These are phyloP conservation scores for Bryconaethiops microstoma DNA, from an alignment of 2,797 vertebrate species.

Conservation along the genomic window DNA sequence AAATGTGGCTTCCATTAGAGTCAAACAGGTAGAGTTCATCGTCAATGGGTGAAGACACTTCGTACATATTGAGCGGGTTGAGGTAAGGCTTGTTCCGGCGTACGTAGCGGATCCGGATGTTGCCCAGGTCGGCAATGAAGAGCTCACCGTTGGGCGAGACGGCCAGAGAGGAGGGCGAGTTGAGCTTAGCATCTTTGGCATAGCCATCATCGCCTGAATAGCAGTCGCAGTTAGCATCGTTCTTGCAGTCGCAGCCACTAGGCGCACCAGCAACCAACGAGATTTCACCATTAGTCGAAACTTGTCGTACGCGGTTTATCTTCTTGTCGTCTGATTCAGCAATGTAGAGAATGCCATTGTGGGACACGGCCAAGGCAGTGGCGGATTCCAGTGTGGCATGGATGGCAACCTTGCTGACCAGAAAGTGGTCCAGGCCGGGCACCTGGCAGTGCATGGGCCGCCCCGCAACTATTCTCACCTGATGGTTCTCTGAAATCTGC, in stretches of 20 bases:
- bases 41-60: conserved; percentile 93
- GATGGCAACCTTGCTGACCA: conserved; percentile 93
- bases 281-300: conserved; percentile 94
- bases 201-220: conserved; percentile 97
- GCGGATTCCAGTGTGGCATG: conserved; percentile 96
- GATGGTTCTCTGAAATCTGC: conserved; percentile 98
- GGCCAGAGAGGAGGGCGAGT: conserved; percentile 89
- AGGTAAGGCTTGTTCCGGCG: conserved; percentile 93
- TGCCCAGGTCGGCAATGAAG: conserved; percentile 93
- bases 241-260: conserved; percentile 96
- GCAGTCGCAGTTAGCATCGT: conserved; percentile 95
- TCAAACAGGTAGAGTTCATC: conserved; percentile 97
- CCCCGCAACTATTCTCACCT: conserved; percentile 94
- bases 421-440: conserved; percentile 95
- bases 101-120: conserved; percentile 94
- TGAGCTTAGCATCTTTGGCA: conserved; percentile 95
- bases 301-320: conserved; percentile 94
- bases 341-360: conserved; percentile 92
- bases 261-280: conserved; percentile 93
- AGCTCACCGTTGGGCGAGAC: conserved; percentile 94
- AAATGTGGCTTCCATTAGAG: conserved; percentile 92
- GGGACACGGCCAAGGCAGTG: conserved; percentile 90
- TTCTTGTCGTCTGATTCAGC: conserved; percentile 97
- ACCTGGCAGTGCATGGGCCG: conserved; percentile 99
- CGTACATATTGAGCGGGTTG: conserved; percentile 92